Conservation (phyloP, 2,888 invertebrate species). For the Platynereis dumerilii region DNA sequence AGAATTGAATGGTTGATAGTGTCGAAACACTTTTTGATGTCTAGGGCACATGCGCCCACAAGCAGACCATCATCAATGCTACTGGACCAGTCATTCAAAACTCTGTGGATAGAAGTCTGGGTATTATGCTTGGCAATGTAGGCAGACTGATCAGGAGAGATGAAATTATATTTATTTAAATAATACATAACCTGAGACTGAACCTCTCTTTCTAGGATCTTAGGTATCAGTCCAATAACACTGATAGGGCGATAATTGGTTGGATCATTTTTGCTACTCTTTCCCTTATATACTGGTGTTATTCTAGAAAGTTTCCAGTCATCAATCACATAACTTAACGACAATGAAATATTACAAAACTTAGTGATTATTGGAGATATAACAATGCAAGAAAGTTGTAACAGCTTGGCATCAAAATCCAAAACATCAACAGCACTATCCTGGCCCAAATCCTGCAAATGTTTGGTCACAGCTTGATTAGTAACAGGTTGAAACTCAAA, state of each 20-base stretch:
- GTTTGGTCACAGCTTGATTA: neutral
- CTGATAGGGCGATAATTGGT: neutral
- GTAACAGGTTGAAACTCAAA: neutral
- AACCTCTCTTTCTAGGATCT: conserved; percentile 2
- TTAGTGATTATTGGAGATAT: neutral
- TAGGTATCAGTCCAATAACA: neutral
- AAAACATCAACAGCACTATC: neutral
- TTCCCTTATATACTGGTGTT: conserved; percentile 2
- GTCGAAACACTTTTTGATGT: conserved; percentile 6
- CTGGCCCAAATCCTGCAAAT: neutral
- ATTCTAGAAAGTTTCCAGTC: conserved; percentile 5
- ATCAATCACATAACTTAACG: neutral
- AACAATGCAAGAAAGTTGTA: neutral
- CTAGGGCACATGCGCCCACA: conserved; percentile 4
- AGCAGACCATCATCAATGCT: neutral
- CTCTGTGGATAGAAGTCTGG: neutral
- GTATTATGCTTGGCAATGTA: neutral
- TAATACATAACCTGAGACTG: neutral
- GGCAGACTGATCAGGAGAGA: neutral
- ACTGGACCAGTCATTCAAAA: neutral
- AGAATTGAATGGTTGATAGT: conserved; percentile 7
- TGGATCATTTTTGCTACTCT: neutral
- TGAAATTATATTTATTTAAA: neutral
- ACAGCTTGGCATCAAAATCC: neutral
- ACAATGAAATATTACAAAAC: neutral